Percentiles rank a stretch among this genome's conserved stretches.
phyloP scores from a whole-genome alignment of 2,113 vertebrate species.

The Turnix velox region DNA sequence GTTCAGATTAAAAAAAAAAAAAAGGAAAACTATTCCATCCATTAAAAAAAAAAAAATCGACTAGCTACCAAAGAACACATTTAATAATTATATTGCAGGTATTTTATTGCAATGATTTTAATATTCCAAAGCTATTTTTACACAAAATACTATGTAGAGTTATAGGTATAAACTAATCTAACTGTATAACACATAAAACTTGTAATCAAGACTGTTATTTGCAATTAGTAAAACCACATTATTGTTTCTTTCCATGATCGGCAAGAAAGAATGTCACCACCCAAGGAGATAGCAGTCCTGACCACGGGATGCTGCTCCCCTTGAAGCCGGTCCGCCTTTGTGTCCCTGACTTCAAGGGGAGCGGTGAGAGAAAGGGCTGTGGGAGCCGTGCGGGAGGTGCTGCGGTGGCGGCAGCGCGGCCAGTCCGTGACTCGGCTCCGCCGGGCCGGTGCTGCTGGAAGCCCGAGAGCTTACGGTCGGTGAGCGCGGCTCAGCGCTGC shows the following conservation, averaged over 20 bases:
- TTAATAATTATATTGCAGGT: constrained; percentile 78
- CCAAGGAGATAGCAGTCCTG: constrained; percentile 9
- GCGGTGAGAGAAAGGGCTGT: neutral
- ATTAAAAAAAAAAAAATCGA: constrained; percentile 66
- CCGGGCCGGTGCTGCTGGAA: neutral
- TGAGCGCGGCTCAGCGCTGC: constrained; percentile 42
- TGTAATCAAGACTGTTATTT: constrained; percentile 74
- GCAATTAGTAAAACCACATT: constrained; percentile 67
- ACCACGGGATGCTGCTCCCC: neutral
- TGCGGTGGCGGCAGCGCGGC: fast-evolving
- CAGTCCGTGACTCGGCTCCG: neutral
- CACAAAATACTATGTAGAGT: constrained; percentile 80
- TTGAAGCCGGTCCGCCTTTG: neutral
- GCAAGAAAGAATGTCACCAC: constrained; percentile 71
- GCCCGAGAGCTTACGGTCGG: too few relatives aligned
- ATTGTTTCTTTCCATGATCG: constrained; percentile 55
- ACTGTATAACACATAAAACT: constrained; percentile 69
- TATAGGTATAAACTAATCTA: constrained; percentile 77
- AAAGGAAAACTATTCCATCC: constrained; percentile 75
- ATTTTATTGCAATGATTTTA: constrained; percentile 85
- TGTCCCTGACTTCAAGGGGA: neutral
- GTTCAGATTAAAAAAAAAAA: constrained; percentile 70
- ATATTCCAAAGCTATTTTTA: constrained; percentile 84
- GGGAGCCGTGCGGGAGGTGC: fast-evolving
- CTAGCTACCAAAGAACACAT: constrained; percentile 82